Evolutionary conservation across 2,113 vertebrate species (phyloP), one percentile per base, ranked within the genome.

Genomic region (Paratilapia polleni): DNA sequence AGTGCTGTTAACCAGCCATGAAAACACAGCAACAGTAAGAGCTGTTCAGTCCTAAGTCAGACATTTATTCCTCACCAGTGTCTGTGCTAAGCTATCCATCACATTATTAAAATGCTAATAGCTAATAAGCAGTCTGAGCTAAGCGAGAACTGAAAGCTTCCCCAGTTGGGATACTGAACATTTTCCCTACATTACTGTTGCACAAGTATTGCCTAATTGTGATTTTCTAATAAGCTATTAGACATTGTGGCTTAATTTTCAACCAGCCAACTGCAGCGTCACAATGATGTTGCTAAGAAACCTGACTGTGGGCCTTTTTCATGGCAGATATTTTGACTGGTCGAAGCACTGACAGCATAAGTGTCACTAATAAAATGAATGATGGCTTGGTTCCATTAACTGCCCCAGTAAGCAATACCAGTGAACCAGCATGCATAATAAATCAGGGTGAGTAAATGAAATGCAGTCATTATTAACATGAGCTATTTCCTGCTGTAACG

Each of bases 321-420:
- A 58, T 58, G 36, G 62, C 64, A 73, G 38, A 59, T 17, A 47
- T 73, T 73, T 47, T 54, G 47, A 73, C 26, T 54, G 47, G 47
- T 73, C 68, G 54, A 73, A 73, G 68, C 26, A 0, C 0, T 0
- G 26, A 28, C 43, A 54, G 47, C 68, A 73, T 26, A 73, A 34
- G 68, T 73, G 47, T 34, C 54, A 73, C 68, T 73, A 73, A 73
- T 73, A 31, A 54, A 73, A 73, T 73, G 68, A 73, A 54, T 73
- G 68, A 52, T 54, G 68, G 68, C 68, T 73, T 73, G 68, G 47
- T 73, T 73, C 17, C 68, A 73, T 73, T 73, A 73, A 14, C 26
- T 73, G 68, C 26, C 47, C 47, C 26, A 73, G 26, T 54, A 54
- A 73, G 68, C 68, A 73, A 73, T 52, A 9, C 68, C 68, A 54